phyloP scores from a whole-genome alignment of 2,797 vertebrate species.

The Pantherophis vulpinus region DNA sequence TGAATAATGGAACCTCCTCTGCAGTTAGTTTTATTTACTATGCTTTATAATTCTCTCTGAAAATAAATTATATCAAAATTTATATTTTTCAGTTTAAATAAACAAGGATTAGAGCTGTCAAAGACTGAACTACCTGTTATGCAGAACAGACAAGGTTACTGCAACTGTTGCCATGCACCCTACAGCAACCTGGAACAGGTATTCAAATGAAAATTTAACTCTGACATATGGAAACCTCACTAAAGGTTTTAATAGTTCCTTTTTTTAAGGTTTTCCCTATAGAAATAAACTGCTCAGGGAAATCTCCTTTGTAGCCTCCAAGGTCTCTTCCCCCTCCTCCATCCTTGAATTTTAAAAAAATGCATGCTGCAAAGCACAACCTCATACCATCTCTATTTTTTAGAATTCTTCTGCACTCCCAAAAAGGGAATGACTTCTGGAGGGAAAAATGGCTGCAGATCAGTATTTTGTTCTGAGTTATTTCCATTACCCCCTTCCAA shows the following conservation, averaged over 20 bases:
- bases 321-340: neutral
- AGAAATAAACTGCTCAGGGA: neutral
- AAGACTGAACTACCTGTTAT: constrained; percentile 65
- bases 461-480: neutral
- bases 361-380: neutral
- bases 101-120: constrained; percentile 61
- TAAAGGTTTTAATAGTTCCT: neutral
- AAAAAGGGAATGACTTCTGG: neutral
- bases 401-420: neutral
- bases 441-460: neutral
- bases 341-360: neutral
- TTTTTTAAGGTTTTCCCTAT: neutral
- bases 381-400: neutral
- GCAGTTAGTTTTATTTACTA: neutral
- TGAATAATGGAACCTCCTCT: neutral
- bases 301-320: neutral
- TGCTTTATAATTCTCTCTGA: neutral
- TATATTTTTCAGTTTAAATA: constrained; percentile 65
- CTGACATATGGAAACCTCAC: neutral
- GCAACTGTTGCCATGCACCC: constrained; percentile 85
- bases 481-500: neutral
- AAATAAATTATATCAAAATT: constrained; percentile 13
- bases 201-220: constrained; percentile 16
- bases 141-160: constrained; percentile 85
- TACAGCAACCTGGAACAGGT: constrained; percentile 91